These are phyloP conservation scores for Pomatostomus ruficeps DNA, from an alignment of 2,113 vertebrate genomes.

Conservation along the genomic window DNA sequence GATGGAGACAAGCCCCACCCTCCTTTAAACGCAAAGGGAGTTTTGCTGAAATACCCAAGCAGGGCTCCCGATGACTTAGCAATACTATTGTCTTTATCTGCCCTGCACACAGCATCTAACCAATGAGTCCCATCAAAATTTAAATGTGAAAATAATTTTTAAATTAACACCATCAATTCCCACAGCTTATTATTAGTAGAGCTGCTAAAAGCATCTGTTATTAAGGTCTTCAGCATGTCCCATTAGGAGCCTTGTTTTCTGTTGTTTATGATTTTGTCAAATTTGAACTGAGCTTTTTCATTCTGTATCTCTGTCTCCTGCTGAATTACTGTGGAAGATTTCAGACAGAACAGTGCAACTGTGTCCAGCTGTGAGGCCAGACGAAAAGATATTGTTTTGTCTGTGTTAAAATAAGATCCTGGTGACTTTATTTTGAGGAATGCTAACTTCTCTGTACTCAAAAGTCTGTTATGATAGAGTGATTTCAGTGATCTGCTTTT, in stretches of 20 bases:
- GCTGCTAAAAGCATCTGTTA: not conserved
- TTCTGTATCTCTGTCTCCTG: not conserved
- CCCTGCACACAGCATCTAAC: not conserved
- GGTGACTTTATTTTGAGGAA: not conserved
- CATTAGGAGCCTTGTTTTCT: conserved; percentile 6
- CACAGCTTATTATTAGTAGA: not conserved
- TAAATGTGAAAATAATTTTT: not conserved
- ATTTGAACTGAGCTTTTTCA: not conserved
- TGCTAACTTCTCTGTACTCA: not conserved
- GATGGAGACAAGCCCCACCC: not conserved
- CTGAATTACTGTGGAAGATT: not conserved
- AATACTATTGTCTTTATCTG: not conserved
- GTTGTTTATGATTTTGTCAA: not conserved
- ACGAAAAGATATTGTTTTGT: not conserved
- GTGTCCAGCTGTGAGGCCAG: not conserved
- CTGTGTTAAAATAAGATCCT: not conserved
- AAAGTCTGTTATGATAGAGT: fast-evolving
- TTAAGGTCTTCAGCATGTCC: not conserved
- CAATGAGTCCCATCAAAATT: not conserved
- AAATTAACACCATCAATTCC: not conserved
- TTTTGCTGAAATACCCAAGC: not conserved
- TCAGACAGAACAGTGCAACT: not conserved
- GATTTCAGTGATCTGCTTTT: not conserved
- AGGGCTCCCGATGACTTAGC: not conserved
- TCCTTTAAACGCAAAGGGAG: not conserved